Evolutionary conservation across 2,888 invertebrate genomes (phyloP).

Genomic region (Pseudococcus viburni): DNA sequence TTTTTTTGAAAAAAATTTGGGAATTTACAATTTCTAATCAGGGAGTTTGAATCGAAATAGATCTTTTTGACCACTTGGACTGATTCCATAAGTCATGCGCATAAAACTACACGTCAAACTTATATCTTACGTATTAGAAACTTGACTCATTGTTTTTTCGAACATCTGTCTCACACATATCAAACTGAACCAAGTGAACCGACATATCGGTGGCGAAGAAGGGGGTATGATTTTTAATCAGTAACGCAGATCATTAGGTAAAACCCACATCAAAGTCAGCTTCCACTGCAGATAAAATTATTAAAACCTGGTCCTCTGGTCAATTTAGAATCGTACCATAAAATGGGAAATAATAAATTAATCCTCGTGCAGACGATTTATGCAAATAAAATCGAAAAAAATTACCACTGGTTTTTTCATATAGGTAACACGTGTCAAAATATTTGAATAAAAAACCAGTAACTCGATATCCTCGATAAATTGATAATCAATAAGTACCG

Average conservation of each 20-base stretch:
- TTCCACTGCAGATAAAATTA: background rate
- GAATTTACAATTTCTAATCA: too few species aligned
- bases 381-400: background rate
- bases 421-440: background rate
- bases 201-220: background rate
- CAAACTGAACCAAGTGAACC: background rate
- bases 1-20: background rate
- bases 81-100: background rate
- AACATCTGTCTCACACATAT: background rate
- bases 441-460: background rate
- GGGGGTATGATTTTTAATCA: background rate
- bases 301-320: background rate
- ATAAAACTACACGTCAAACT: background rate
- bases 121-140: background rate
- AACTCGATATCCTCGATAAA: constrained; percentile 17
- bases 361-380: background rate
- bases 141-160: background rate
- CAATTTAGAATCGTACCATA: background rate
- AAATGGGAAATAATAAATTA: background rate
- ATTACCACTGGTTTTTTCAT: background rate
- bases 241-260: background rate
- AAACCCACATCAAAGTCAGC: background rate
- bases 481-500: background rate
- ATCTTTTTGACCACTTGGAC: background rate
- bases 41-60: background rate